Base-by-base conservation (phyloP, 1,140 invertebrate genomes). In the Drosophila triauraria region DNA sequence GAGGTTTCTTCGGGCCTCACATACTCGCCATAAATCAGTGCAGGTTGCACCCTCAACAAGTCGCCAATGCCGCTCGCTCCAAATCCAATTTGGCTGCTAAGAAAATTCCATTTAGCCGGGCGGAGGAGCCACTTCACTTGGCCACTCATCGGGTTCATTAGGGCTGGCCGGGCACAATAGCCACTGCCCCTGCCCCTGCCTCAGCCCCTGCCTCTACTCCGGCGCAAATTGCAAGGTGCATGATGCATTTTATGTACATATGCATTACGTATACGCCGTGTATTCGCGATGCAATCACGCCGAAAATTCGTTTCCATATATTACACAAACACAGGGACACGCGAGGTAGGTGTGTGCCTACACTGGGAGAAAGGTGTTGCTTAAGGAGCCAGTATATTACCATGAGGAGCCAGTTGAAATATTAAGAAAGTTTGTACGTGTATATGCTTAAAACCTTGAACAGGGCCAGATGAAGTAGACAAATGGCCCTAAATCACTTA, bases 241-340 rank as follows among this genome's bases (percentile, higher is more conserved):
- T 43, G 75, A 46, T 76, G 75, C 53, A 75, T 75, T 76, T 67
- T 59, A 54, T 54, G 53, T 72, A 68, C 63, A 77, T 68, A 71
- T 78, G 67, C 60, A 79, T 79, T 79, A 79, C 77, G 77, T 79
- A 79, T 79, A 79, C 77, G 75, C 67, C 67, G 53, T 62, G 76
- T 78, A 59, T 27, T 38, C 65, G 76, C 67, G 76, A 78, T 72
- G 77, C 75, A 79, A 79, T 79, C 77, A 79, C 59, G 77, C 77
- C 67, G 67, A 79, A 79, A 79, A 79, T 79, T 79, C 75, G 77
- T 64, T 78, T 62, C 75, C 64, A 78, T 69, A 76, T 68, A 67
- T 74, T 74, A 74, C 68, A 71, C 64, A 53, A 20, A 23, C 62
- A 67, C 50, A 60, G 51, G 17, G 27, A 50, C 61, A 53, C 42